Evolutionary conservation across 2,113 vertebrate species (phyloP), one percentile per base, ranked within the genome.

Genomic region (Brachyhypopomus gauderio): DNA sequence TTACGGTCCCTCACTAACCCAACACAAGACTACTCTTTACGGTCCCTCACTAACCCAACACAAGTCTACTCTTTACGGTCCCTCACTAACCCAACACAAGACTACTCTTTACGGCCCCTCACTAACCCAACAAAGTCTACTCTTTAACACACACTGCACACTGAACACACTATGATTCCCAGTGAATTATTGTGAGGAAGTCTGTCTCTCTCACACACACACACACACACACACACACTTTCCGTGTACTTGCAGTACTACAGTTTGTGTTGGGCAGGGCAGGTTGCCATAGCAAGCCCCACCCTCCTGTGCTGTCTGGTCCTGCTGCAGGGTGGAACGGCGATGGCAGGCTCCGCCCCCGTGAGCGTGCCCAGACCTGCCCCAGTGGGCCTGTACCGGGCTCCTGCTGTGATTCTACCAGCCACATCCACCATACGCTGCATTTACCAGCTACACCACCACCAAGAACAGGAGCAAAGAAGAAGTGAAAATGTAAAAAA

Each of bases 361-460:
- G 69, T 19, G 75, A 87, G 85, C 91, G 89, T 88, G 91, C 86
- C 90, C 85, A 82, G 87, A 91, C 92, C 89, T 85, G 89, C 84
- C 8, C 16, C 16, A 73, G 59, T 22, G 4, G 72, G 27, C 81
- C 85, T 86, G 73, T 77, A 74, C 12, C 45, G 2, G 20, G 20
- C 16, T 38, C 30, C 30, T 30, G 30, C 30, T 30, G 30, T 30
- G 30, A 30, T 3, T 19, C 25, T 38, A 19, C 64, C 5, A 25
- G 1, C 63, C 27, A 66, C 27, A 6, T 19, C 2, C 16, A 66
- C 5, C 23, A 63, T 8, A 63, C 3, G 8, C 0, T 1, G 41
- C 41, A 8, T 41, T 41, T 41, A 41, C 5, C 41, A 9, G 7
- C 41, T 5, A 41, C 41, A 5, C 41, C 4, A 5, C 3, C 5